Evolutionary conservation across 2,888 invertebrate genomes (phyloP).

Genomic region (Chymomyza amoena): DNA sequence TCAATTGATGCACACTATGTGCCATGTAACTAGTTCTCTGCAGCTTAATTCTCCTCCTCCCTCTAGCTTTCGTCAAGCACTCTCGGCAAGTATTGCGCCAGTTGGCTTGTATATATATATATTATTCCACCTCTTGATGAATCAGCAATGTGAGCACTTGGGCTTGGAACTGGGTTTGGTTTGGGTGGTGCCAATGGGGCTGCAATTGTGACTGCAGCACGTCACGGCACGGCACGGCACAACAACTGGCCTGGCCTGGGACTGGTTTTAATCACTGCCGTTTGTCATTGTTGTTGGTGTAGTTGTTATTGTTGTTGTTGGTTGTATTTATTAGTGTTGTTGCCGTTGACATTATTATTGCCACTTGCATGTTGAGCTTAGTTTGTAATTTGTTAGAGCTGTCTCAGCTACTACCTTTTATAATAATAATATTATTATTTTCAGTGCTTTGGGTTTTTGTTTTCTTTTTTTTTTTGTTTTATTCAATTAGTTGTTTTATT

Average conservation of each 20-base stretch:
- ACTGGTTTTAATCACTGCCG: slow-evolving; percentile 70
- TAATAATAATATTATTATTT: background rate
- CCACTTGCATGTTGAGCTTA: background rate
- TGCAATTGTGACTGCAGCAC: slow-evolving; percentile 13
- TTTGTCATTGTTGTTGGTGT: slow-evolving; percentile 61
- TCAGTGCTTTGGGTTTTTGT: background rate
- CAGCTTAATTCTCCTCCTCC: background rate
- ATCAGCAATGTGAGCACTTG: slow-evolving; percentile 40
- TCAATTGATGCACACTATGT: slow-evolving; percentile 45
- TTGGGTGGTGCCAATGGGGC: slow-evolving; percentile 55
- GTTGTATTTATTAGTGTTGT: slow-evolving; percentile 39
- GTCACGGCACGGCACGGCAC: background rate
- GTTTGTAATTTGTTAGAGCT: background rate
- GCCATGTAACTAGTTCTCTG: background rate
- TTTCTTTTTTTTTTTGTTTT: background rate
- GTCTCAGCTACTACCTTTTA: background rate
- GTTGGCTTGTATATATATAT: slow-evolving; percentile 16
- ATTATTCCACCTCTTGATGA: slow-evolving; percentile 40
- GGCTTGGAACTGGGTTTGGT: slow-evolving; percentile 15
- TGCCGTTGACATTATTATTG: slow-evolving; percentile 22
- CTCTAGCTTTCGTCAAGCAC: slow-evolving; percentile 15
- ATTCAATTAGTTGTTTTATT: too few relatives aligned
- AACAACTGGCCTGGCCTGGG: slow-evolving; percentile 39
- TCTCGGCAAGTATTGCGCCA: slow-evolving; percentile 45
- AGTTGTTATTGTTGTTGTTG: slow-evolving; percentile 55